These are phyloP conservation scores for Platichthys stellatus DNA, from an alignment of 2,113 vertebrate genomes.

Conservation along the genomic window DNA sequence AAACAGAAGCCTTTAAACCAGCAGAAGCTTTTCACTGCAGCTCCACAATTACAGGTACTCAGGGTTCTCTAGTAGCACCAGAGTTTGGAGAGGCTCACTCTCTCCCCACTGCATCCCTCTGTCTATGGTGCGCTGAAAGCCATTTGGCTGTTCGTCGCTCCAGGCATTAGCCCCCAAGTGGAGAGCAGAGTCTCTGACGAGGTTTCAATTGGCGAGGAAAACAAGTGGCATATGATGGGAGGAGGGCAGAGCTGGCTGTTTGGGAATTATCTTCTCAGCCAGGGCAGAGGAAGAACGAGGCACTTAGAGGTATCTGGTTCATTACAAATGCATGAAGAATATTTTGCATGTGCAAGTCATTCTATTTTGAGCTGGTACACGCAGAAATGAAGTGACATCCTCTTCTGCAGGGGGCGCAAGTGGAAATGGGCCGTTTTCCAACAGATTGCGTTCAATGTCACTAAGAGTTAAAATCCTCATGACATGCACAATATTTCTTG, in stretches of 20 bases:
- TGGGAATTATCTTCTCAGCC: slow-evolving; percentile 69
- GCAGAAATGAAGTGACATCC: slow-evolving; percentile 34
- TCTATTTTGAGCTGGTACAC: slow-evolving; percentile 52
- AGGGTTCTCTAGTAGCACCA: slow-evolving; percentile 89
- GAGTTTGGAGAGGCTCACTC: slow-evolving; percentile 81
- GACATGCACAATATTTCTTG: slow-evolving; percentile 1
- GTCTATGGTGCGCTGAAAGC: slow-evolving; percentile 93
- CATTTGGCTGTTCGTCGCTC: slow-evolving; percentile 91
- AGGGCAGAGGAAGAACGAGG: slow-evolving; percentile 60
- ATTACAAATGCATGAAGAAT: slow-evolving; percentile 73
- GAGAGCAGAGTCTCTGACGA: slow-evolving; percentile 89
- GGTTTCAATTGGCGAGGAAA: slow-evolving; percentile 85
- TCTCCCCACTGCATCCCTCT: slow-evolving; percentile 79
- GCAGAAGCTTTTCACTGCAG: slow-evolving; percentile 86
- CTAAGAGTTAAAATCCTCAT: slow-evolving; percentile 9
- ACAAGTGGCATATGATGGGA: slow-evolving; percentile 72
- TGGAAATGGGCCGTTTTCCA: slow-evolving; percentile 41
- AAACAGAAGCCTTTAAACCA: slow-evolving; percentile 90
- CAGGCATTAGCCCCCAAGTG: slow-evolving; percentile 90
- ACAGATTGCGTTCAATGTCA: slow-evolving; percentile 46
- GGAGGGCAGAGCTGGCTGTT: slow-evolving; percentile 51
- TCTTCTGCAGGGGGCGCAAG: slow-evolving; percentile 34
- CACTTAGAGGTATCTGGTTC: slow-evolving; percentile 71
- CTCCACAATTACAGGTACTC: slow-evolving; percentile 95
- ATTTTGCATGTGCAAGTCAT: slow-evolving; percentile 56